Conservation (phyloP, 1,140 invertebrate genomes). For the Drosophila obscura region DNA sequence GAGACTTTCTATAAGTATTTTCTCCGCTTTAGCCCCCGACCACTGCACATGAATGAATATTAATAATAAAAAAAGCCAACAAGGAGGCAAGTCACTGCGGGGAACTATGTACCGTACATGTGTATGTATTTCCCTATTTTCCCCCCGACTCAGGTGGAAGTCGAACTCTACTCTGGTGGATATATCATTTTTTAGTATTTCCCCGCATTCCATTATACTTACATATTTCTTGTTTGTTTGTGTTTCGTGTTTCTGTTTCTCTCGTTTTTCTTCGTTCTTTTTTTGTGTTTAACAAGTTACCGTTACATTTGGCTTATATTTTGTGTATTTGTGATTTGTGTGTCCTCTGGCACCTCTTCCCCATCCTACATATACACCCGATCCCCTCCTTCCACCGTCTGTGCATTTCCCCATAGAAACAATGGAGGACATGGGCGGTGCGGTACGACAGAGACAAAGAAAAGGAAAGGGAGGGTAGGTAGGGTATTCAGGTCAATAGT, state of each 20-base stretch:
- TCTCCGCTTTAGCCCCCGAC: slow-evolving; percentile 2
- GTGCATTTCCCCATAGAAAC: slow-evolving; percentile 69
- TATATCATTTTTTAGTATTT: slow-evolving; percentile 49
- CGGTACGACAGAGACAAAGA: no score
- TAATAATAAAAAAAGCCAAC: slow-evolving; percentile 22
- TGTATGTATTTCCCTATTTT: no score
- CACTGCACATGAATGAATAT: slow-evolving; percentile 46
- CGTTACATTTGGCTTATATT: slow-evolving; percentile 52
- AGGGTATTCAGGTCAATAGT: slow-evolving; percentile 73
- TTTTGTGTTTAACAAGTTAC: slow-evolving; percentile 70
- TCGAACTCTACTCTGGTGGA: slow-evolving; percentile 9
- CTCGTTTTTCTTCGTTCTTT: slow-evolving; percentile 31
- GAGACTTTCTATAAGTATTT: slow-evolving; percentile 9
- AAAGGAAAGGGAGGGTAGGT: background rate
- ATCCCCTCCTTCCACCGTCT: slow-evolving; percentile 20
- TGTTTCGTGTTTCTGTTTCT: background rate
- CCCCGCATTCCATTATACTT: slow-evolving; percentile 28
- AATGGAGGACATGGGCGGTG: slow-evolving; percentile 30
- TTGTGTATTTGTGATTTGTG: slow-evolving; percentile 46
- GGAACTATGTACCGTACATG: slow-evolving; percentile 8
- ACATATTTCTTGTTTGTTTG: no score
- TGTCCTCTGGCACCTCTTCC: slow-evolving; percentile 24
- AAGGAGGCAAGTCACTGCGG: slow-evolving; percentile 7
- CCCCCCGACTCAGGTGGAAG: slow-evolving; percentile 27
- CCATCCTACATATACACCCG: background rate